These are phyloP conservation scores for Drosophila colorata DNA, from an alignment of 2,888 invertebrate genomes.

Conservation along the genomic window DNA sequence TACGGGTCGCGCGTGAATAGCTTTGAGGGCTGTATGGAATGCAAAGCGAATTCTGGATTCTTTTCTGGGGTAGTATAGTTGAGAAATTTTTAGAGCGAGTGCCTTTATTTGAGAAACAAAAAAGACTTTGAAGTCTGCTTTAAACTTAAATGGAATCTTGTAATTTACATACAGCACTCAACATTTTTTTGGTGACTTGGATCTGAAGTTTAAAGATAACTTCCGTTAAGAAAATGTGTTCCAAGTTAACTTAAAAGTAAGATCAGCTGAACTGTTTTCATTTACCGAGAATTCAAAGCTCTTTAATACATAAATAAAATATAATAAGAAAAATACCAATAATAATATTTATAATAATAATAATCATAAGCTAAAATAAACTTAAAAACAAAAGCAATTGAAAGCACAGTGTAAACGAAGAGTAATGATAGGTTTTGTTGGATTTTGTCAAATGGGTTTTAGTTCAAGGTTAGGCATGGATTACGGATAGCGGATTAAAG, in stretches of 20 bases:
- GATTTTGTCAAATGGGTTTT: constrained; percentile 12
- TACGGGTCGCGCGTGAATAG: constrained; percentile 7
- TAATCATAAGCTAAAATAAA: constrained; percentile 20
- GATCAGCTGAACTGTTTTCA: no score
- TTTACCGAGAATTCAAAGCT: constrained; percentile 24
- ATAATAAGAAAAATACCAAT: not conserved
- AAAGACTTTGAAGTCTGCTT: not conserved
- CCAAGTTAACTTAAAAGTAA: no score
- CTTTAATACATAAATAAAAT: constrained; percentile 7
- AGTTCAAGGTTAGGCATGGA: constrained; percentile 22
- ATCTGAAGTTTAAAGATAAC: not conserved
- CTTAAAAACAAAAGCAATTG: constrained; percentile 14
- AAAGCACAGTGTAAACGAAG: constrained; percentile 24
- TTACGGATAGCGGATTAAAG: constrained; percentile 14
- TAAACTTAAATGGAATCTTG: not conserved
- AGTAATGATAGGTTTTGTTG: constrained; percentile 19
- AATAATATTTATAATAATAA: constrained; percentile 3
- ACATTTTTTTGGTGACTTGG: not conserved
- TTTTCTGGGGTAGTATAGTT: not conserved
- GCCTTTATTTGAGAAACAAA: not conserved
- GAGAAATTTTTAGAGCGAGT: not conserved
- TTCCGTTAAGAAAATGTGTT: not conserved
- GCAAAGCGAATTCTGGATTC: constrained; percentile 8
- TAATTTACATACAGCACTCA: not conserved
- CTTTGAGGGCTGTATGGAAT: not conserved